phyloP scores from a whole-genome alignment of 2,113 vertebrate genomes.

The Rhadina sibilatrix region DNA sequence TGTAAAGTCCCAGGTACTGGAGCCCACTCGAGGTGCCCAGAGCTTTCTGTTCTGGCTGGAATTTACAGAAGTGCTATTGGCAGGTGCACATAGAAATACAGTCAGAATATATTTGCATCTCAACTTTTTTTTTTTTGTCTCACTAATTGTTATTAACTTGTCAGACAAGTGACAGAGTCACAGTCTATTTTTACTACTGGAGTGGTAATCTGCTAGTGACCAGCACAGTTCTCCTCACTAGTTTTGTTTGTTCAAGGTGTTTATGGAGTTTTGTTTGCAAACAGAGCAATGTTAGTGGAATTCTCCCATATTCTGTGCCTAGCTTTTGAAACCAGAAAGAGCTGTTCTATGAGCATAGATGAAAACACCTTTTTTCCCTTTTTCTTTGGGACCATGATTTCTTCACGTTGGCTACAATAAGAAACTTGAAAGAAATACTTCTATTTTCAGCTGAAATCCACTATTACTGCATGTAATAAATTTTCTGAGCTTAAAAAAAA shows the following conservation, averaged over 20 bases:
- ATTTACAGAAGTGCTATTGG: not conserved
- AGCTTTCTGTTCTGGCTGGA: not conserved
- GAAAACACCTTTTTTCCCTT: not conserved
- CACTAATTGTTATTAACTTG: not conserved
- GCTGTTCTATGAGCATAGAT: not conserved
- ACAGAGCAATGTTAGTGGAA: not conserved
- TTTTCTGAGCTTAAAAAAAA: not conserved
- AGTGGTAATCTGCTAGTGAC: not conserved
- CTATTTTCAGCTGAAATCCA: not conserved
- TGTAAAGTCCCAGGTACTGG: not conserved
- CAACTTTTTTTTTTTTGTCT: not conserved
- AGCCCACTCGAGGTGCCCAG: not conserved
- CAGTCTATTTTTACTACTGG: not conserved
- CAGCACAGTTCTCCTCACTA: not conserved
- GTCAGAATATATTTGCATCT: not conserved
- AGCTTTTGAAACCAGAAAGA: not conserved
- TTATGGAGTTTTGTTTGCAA: conserved; percentile 32
- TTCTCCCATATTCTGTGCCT: not conserved
- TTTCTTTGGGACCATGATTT: not conserved
- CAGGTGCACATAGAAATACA: not conserved
- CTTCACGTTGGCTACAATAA: not conserved
- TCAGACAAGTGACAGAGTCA: not conserved
- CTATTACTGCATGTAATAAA: not conserved
- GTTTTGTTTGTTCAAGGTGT: conserved; percentile 13
- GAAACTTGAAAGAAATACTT: not conserved